phyloP scores from a whole-genome alignment of 2,888 invertebrate species.

The Erannis defoliaria region DNA sequence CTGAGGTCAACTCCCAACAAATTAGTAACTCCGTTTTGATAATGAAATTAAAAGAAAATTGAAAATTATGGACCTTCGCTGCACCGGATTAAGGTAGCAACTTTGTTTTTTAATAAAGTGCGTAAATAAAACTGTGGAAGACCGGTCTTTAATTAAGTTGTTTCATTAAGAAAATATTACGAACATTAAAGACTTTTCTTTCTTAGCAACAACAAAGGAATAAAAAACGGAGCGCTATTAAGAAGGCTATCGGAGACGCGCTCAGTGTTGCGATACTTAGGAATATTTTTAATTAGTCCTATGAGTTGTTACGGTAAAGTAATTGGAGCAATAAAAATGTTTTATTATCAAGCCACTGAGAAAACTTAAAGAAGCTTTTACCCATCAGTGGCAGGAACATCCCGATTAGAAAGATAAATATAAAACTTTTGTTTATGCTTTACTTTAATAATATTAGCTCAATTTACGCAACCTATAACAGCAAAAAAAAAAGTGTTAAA shows the following conservation, averaged over 20 bases:
- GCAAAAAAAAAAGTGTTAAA: too few relatives aligned
- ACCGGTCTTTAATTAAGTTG: conserved; percentile 41
- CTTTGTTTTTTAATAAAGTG: conserved; percentile 38
- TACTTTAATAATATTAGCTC: too few relatives aligned
- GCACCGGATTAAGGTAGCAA: conserved; percentile 32
- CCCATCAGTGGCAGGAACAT: too few relatives aligned
- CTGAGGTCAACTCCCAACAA: conserved; percentile 34
- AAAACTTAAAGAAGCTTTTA: too few relatives aligned
- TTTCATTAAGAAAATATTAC: conserved; percentile 46
- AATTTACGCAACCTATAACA: too few relatives aligned
- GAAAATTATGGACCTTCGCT: conserved; percentile 31
- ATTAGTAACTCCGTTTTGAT: conserved; percentile 33
- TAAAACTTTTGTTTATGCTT: too few relatives aligned
- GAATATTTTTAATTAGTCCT: conserved; percentile 23
- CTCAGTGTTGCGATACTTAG: conserved; percentile 29
- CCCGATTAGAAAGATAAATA: too few relatives aligned
- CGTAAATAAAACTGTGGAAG: conserved; percentile 37
- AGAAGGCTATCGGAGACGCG: conserved; percentile 36
- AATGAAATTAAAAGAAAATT: conserved; percentile 37
- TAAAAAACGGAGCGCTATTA: conserved; percentile 37
- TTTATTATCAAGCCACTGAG: background rate
- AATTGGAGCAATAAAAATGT: conserved; percentile 13
- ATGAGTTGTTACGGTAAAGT: conserved; percentile 15
- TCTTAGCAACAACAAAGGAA: conserved; percentile 33
- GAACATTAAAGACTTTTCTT: conserved; percentile 30